Evolutionary conservation across 1,140 invertebrate genomes (phyloP).

Genomic region (Drosophila teissieri): DNA sequence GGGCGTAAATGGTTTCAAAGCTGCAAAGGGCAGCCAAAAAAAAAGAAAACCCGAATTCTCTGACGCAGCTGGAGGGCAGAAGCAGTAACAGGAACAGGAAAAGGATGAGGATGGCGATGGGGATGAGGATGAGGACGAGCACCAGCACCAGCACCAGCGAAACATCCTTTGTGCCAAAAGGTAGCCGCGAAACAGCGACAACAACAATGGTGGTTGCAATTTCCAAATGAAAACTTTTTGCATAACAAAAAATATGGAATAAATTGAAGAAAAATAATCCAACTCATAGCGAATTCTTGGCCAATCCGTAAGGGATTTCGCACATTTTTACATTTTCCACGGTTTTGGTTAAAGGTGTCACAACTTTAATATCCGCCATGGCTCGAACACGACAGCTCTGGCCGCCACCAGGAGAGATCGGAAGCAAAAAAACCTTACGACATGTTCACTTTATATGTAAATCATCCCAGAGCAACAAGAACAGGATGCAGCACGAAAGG

Average conservation of each 20-base stretch:
- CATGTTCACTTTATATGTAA: slow-evolving; percentile 83
- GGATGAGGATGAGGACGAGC: slow-evolving; percentile 19
- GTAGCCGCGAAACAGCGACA: slow-evolving; percentile 59
- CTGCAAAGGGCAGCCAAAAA: slow-evolving; percentile 46
- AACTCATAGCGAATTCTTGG: slow-evolving; percentile 40
- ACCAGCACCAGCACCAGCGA: slow-evolving; percentile 36
- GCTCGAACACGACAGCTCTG: slow-evolving; percentile 36
- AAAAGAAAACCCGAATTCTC: slow-evolving; percentile 27
- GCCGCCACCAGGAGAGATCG: slow-evolving; percentile 30
- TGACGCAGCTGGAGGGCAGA: slow-evolving; percentile 76
- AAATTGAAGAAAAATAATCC: slow-evolving; percentile 67
- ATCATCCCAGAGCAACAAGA: slow-evolving; percentile 67
- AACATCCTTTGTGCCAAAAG: slow-evolving; percentile 77
- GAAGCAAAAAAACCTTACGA: slow-evolving; percentile 43
- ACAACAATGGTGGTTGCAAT: slow-evolving; percentile 69
- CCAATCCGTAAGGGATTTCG: slow-evolving; percentile 37
- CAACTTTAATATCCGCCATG: slow-evolving; percentile 79
- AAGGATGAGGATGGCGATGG: slow-evolving; percentile 31
- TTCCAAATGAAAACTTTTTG: slow-evolving; percentile 57
- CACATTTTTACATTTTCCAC: slow-evolving; percentile 30
- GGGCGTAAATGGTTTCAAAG: slow-evolving; percentile 76
- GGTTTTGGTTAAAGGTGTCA: slow-evolving; percentile 73
- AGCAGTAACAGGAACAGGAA: slow-evolving; percentile 50
- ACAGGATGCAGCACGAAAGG: slow-evolving; percentile 54
- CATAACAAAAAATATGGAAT: slow-evolving; percentile 48